Base-by-base conservation (phyloP, 2,888 invertebrate species). In the Strigamia transsilvanica region DNA sequence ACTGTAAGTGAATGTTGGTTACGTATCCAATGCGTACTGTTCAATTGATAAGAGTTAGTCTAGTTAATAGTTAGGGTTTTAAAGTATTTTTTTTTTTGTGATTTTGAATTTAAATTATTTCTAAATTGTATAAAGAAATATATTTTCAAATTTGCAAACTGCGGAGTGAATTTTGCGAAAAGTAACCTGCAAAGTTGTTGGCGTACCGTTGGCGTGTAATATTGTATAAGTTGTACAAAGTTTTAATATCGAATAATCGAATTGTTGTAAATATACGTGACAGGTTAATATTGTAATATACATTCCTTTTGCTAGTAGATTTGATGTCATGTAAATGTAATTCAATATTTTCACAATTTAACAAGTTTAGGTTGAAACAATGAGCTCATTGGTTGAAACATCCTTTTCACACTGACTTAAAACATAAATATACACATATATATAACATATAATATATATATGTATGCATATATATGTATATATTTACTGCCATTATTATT, bases 181-280 rank as follows among this genome's bases (percentile, higher is more conserved):
- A 51, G 51, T 66, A 7, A 73, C 12, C 32, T 73, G 32, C 13
- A 15, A 27, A 32, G n/a, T n/a, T 73, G 73, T 13, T 32, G 61
- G 61, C 23, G 61, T 61, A 61, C 15, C 4, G 61, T 23, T 61
- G 61, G 61, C 61, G 61, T 21, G 27, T n/a, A 18, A 73, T 13
- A 73, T n/a, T 73, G 73, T 73, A 73, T 9, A 73, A 73, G 73
- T 73, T 73, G 73, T 73, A 73, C 73, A 73, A 73, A 73, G 73
- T 73, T 73, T 73, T 56, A 56, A 56, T 56, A 46, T 46, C n/a
- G 46, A 46, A 46, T 46, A 56, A 32, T 32, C 73, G 32, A 73
- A 73, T 73, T 73, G 73, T 73, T 73, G 73, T 73, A 73, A 73
- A 73, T 73, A 73, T 73, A 1, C n/a, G 73, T 73, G 73, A 73